Base-by-base conservation (phyloP, 2,797 vertebrate species). In the Tachyglossus aculeatus region DNA sequence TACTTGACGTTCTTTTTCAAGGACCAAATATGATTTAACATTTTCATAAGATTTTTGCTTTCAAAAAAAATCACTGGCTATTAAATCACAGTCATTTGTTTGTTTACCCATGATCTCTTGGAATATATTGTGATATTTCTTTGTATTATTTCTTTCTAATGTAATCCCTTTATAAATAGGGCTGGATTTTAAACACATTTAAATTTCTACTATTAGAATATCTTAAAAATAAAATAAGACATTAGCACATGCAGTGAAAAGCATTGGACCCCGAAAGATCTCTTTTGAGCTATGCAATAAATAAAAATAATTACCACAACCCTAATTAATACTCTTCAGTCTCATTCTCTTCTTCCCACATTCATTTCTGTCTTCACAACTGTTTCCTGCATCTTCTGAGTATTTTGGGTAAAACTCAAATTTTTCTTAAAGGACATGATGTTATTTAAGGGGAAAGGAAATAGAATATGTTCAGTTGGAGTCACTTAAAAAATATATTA, bases 1-100 rank as follows among this genome's bases (percentile, higher is more conserved):
- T 93, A 93, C 92, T 92, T 93, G 92, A 91, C 83, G 63, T 67
- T 43, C 52, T 27, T 34, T 84, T 83, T 79, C 78, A 74, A 88
- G 83, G 50, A 82, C 82, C 71, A 62, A 85, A 86, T 80, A 80
- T 62, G 80, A 62, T 80, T 62, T 88, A 74, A 82, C 81, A 84
- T 86, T 82, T 85, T 83, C 85, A 81, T 81, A 77, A 78, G 75
- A 86, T 89, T 86, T 72, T 40, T 41, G 14, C 48, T 40, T 71
- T 71, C 61, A 58, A 29, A 36, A 29, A 25, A 76, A 24, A 67
- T n/a, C n/a, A n/a, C n/a, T n/a, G n/a, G 15, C 60, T 75, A 51
- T n/a, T 55, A 66, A 83, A 75, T 76, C 63, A 69, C 15, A 72
- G 68, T 66, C 38, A 51, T 53, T 31, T 66, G 58, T 76, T 74